Percentiles rank a stretch among this genome's conserved stretches.
Evolutionary conservation across 1,140 invertebrate species (phyloP).

Genomic region (Zaprionus inermis): DNA sequence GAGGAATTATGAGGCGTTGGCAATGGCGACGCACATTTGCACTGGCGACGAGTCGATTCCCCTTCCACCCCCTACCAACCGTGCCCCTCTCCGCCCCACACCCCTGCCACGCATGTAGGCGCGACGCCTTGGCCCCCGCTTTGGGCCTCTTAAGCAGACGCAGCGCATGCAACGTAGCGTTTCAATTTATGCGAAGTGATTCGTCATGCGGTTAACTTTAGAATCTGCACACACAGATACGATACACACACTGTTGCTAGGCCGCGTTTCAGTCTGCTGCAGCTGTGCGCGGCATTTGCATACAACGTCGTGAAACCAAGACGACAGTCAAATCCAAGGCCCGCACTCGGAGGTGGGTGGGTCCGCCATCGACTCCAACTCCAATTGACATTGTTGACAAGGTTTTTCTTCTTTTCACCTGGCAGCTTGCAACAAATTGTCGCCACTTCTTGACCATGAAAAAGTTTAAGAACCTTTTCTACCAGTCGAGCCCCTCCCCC

Average conservation of each 20-base stretch:
- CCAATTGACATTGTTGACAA: slow-evolving; percentile 37
- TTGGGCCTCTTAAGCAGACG: slow-evolving; percentile 57
- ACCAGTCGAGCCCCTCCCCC: background rate
- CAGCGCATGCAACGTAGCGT: slow-evolving; percentile 75
- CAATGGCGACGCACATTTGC: slow-evolving; percentile 72
- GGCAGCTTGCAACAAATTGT: slow-evolving; percentile 47
- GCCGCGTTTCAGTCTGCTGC: slow-evolving; percentile 52
- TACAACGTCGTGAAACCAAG: slow-evolving; percentile 69
- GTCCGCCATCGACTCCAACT: background rate
- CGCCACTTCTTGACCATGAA: slow-evolving; percentile 74
- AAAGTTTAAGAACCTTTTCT: slow-evolving; percentile 73
- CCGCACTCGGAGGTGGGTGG: background rate
- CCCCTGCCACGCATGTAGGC: background rate
- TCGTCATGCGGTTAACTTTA: slow-evolving; percentile 82
- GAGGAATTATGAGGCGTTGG: slow-evolving; percentile 77
- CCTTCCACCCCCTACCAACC: background rate
- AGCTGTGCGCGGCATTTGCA: slow-evolving; percentile 58
- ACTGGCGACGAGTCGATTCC: slow-evolving; percentile 31
- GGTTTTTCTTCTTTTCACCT: slow-evolving; percentile 10
- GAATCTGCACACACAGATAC: slow-evolving; percentile 66
- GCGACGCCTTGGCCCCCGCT: slow-evolving; percentile 8
- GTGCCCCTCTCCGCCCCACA: background rate
- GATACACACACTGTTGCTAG: slow-evolving; percentile 22
- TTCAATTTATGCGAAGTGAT: slow-evolving; percentile 83
- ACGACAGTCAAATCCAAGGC: slow-evolving; percentile 75